phyloP scores from a whole-genome alignment of 2,888 invertebrate genomes.

The Dorcus parallelipipedus region DNA sequence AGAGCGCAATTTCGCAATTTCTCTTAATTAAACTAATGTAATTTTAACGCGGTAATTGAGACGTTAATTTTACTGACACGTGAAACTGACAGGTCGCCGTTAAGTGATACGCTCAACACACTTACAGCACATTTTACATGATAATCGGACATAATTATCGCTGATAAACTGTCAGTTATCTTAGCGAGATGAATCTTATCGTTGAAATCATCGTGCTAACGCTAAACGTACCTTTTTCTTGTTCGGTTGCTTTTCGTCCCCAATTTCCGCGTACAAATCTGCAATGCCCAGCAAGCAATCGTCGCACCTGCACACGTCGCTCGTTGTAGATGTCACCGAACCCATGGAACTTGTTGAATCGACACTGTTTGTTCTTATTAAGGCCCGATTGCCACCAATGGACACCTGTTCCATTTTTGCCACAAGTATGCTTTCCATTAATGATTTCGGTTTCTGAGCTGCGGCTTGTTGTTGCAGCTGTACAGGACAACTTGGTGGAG shows the following conservation, averaged over 20 bases:
- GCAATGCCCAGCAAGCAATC: slow-evolving; percentile 80
- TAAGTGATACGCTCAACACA: no score
- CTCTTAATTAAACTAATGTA: no score
- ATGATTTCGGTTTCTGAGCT: slow-evolving; percentile 59
- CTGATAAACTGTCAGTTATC: not conserved
- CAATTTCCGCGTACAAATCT: slow-evolving; percentile 64
- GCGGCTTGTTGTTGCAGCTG: slow-evolving; percentile 34
- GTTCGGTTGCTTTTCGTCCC: slow-evolving; percentile 37
- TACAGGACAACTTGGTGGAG: slow-evolving; percentile 34
- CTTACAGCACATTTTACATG: no score
- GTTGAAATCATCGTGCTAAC: no score
- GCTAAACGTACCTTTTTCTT: slow-evolving; percentile 60
- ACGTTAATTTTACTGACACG: no score
- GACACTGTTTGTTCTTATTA: slow-evolving; percentile 70
- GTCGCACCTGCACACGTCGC: slow-evolving; percentile 78
- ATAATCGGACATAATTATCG: not conserved
- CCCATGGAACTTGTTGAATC: slow-evolving; percentile 62
- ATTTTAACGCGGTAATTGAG: not conserved
- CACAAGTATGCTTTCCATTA: slow-evolving; percentile 77
- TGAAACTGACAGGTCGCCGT: no score
- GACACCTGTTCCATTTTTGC: slow-evolving; percentile 78
- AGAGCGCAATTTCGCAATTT: no score
- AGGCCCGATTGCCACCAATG: slow-evolving; percentile 37
- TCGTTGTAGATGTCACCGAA: slow-evolving; percentile 64
- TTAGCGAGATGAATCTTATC: not conserved